Conservation (phyloP, 2,113 vertebrate species). For the Vimba vimba region DNA sequence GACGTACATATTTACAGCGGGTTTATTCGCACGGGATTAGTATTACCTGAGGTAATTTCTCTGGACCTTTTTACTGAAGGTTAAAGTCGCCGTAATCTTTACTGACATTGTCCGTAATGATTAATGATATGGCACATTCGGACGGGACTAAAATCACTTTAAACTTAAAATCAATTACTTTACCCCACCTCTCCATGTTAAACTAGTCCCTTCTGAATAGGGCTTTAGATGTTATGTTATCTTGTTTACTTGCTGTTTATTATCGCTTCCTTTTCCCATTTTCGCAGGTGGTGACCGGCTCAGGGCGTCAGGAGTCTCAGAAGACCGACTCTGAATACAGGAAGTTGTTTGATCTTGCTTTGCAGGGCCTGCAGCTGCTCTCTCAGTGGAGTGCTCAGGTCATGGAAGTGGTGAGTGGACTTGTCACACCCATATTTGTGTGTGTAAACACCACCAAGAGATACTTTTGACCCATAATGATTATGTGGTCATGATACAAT, state of each 20-base stretch:
- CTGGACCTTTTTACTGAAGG: too few species aligned
- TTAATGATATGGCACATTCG: too few species aligned
- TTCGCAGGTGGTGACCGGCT: slow-evolving; percentile 92
- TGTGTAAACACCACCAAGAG: not conserved
- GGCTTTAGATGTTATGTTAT: not conserved
- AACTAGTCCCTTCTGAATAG: too few species aligned
- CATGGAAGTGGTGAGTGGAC: slow-evolving; percentile 94
- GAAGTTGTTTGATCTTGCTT: slow-evolving; percentile 93
- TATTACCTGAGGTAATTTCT: too few species aligned
- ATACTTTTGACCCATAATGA: not conserved
- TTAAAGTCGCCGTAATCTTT: too few species aligned
- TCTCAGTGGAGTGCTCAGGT: slow-evolving; percentile 98
- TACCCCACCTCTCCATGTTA: too few species aligned
- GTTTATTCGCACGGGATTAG: too few species aligned
- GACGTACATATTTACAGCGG: too few species aligned
- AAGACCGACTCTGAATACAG: slow-evolving; percentile 93
- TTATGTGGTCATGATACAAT: not conserved
- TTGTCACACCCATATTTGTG: slow-evolving; percentile 11
- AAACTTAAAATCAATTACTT: too few species aligned
- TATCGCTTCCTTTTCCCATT: not conserved
- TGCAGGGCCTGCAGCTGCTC: slow-evolving; percentile 95
- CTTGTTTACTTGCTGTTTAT: not conserved
- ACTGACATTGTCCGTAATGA: too few species aligned
- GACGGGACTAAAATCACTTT: too few species aligned
- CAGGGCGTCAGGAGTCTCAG: slow-evolving; percentile 92